A percentile compares a stretch with the other conserved stretches of the same genome.
phyloP scores from a whole-genome alignment of 2,888 invertebrate genomes.

The Clostera curtula region DNA sequence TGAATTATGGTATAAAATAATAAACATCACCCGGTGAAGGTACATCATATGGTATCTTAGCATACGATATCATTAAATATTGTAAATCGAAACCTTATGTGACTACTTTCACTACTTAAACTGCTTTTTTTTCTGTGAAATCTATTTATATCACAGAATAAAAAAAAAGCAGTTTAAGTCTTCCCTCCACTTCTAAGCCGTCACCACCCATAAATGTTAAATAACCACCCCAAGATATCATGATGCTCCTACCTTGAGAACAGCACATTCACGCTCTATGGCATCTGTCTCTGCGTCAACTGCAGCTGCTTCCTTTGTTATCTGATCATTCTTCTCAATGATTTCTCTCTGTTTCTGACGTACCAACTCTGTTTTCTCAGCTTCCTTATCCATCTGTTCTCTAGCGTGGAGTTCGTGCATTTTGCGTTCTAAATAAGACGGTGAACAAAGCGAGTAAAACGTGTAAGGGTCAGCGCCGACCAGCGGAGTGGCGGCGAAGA shows the following conservation, averaged over 20 bases:
- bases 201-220: background rate
- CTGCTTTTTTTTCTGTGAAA: no score
- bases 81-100: no score
- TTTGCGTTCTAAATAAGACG: conserved; percentile 21
- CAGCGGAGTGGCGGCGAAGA: no score
- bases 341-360: conserved; percentile 31
- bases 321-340: conserved; percentile 30
- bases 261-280: conserved; percentile 48
- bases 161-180: no score
- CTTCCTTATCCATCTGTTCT: conserved; percentile 38
- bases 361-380: conserved; percentile 29
- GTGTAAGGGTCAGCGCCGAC: no score
- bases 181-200: no score
- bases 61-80: no score
- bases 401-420: conserved; percentile 27
- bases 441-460: background rate
- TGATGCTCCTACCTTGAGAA: conserved; percentile 42
- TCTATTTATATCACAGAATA: no score
- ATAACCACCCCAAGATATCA: background rate
- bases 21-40: no score
- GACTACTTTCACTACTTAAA: no score
- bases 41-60: no score
- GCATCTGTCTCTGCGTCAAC: conserved; percentile 40
- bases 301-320: conserved; percentile 27
- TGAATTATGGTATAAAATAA: no score